phyloP scores from a whole-genome alignment of 1,140 invertebrate species.

The silkworm (Bombyx mori) region ASM3026992v2 NC_085135.1:4535501-4536000 shows the following conservation, averaged over 20 bases:
- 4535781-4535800: neutral
- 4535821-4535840: slow-evolving; percentile 6
- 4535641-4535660: slow-evolving; percentile 11
- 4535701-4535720: neutral
- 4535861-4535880: neutral
- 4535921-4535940: slow-evolving; percentile 2
- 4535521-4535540: slow-evolving; percentile 12
- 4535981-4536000: too few species aligned
- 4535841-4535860: neutral
- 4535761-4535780: neutral
- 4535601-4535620: slow-evolving; percentile 16
- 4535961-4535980: too few species aligned
- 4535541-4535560: slow-evolving; percentile 13
- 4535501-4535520: slow-evolving; percentile 14
- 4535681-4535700: slow-evolving; percentile 1
- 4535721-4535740: neutral
- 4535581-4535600: slow-evolving; percentile 15
- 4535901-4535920: neutral
- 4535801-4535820: neutral
- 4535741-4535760: neutral
- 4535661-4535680: slow-evolving; percentile 18
- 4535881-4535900: neutral
- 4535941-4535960: too few species aligned
- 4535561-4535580: slow-evolving; percentile 12
- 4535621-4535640: slow-evolving; percentile 12